Evolutionary conservation across 1,140 invertebrate species (phyloP).

Genomic region (Globodera rostochiensis): DNA sequence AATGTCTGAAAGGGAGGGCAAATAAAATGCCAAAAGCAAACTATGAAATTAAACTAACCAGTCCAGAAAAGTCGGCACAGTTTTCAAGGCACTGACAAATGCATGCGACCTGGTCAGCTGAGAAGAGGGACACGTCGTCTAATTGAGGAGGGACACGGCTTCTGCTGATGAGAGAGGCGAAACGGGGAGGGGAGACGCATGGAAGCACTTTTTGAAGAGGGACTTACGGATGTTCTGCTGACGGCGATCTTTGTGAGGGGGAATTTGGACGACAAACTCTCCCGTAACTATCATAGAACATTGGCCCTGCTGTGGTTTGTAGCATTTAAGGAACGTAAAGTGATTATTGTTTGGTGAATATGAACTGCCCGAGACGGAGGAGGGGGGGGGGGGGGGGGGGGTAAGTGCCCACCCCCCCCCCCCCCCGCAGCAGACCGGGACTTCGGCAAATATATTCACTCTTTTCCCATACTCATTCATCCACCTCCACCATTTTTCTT

Average conservation of each 20-base stretch:
- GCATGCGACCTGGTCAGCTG: slow-evolving; percentile 31
- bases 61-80: slow-evolving; percentile 22
- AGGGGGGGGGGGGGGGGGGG: too few species aligned
- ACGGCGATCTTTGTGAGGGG: too few species aligned
- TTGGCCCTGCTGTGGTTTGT: too few species aligned
- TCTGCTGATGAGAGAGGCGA: not conserved
- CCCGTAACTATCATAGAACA: too few species aligned
- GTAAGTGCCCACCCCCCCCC: not conserved
- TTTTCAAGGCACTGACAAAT: slow-evolving; percentile 33
- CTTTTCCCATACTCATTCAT: too few species aligned
- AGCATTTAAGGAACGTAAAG: too few species aligned
- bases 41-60: slow-evolving; percentile 22
- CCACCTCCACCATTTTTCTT: not conserved
- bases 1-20: slow-evolving; percentile 5
- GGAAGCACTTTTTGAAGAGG: too few species aligned
- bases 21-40: slow-evolving; percentile 13
- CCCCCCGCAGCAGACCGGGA: too few species aligned
- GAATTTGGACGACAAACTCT: too few species aligned
- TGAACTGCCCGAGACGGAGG: too few species aligned
- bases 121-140: slow-evolving; percentile 16
- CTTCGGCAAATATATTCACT: not conserved
- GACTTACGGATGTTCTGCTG: too few species aligned
- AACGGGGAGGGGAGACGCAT: not conserved
- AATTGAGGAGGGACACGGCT: not conserved
- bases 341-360: too few species aligned